Evolutionary conservation across 2,888 invertebrate species (phyloP).

Genomic region (Tridacna gigas): DNA sequence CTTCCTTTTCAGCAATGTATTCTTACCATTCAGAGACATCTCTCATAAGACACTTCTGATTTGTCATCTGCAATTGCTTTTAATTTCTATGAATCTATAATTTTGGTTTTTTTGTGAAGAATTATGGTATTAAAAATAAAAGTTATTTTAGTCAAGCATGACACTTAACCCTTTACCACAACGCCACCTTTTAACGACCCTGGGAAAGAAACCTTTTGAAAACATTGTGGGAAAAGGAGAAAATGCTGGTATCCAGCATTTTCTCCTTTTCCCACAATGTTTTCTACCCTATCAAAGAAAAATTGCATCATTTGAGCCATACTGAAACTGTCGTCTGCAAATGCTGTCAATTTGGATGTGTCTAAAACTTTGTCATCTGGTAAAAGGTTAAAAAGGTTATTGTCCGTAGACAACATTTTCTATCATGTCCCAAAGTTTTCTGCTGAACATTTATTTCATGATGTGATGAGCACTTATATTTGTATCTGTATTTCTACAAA

Average conservation of each 20-base stretch:
- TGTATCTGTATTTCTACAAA: no score
- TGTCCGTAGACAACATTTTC: no score
- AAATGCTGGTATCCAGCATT: background rate
- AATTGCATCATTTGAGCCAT: background rate
- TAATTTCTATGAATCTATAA: no score
- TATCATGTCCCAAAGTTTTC: no score
- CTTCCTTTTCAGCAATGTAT: background rate
- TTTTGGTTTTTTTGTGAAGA: no score
- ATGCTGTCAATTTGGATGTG: background rate
- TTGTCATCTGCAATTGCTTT: no score
- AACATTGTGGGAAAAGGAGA: background rate
- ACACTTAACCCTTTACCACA: slow-evolving; percentile 17
- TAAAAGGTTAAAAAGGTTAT: background rate
- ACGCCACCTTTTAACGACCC: background rate
- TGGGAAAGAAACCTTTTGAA: background rate
- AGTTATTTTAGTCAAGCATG: no score
- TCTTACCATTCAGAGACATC: no score
- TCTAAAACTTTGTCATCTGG: background rate
- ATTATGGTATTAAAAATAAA: no score
- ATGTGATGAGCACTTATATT: no score
- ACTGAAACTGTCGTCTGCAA: background rate
- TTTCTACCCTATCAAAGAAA: background rate
- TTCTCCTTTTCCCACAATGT: background rate
- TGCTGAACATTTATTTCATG: no score
- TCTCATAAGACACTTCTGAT: no score